These are phyloP conservation scores for Sarcoramphus papa DNA, from an alignment of 2,797 vertebrate species.

Conservation along the genomic window DNA sequence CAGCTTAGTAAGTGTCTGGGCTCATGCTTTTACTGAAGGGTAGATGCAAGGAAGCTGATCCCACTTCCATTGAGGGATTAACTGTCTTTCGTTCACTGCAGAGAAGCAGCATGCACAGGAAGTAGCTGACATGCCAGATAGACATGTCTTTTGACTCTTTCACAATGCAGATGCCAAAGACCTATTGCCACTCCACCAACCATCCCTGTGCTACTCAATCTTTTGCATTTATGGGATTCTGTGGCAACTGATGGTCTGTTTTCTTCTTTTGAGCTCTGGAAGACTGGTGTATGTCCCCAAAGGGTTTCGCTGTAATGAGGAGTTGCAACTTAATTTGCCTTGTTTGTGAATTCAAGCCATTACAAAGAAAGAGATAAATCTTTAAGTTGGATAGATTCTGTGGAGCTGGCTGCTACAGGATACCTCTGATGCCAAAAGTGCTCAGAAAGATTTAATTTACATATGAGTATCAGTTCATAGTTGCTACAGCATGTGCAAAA, in stretches of 20 bases:
- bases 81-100: neutral
- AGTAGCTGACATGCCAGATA: slow-evolving; percentile 19
- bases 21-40: neutral
- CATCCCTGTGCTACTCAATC: neutral
- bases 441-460: neutral
- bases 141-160: neutral
- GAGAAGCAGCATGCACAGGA: neutral
- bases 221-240: neutral
- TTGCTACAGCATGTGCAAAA: neutral
- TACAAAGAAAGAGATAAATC: neutral
- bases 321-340: neutral
- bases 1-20: neutral
- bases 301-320: neutral
- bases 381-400: neutral
- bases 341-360: neutral
- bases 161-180: slow-evolving; percentile 1
- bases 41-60: slow-evolving; percentile 54
- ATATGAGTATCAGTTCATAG: neutral
- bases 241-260: neutral
- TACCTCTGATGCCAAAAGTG: neutral
- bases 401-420: neutral
- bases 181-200: neutral
- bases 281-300: neutral
- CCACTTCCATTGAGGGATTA: slow-evolving; percentile 41
- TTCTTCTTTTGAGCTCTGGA: neutral